Percentiles rank a stretch among this genome's conserved stretches.
These are phyloP conservation scores for Acrocephalus scirpaceus DNA, from an alignment of 2,797 vertebrate species.

Conservation along the genomic window DNA sequence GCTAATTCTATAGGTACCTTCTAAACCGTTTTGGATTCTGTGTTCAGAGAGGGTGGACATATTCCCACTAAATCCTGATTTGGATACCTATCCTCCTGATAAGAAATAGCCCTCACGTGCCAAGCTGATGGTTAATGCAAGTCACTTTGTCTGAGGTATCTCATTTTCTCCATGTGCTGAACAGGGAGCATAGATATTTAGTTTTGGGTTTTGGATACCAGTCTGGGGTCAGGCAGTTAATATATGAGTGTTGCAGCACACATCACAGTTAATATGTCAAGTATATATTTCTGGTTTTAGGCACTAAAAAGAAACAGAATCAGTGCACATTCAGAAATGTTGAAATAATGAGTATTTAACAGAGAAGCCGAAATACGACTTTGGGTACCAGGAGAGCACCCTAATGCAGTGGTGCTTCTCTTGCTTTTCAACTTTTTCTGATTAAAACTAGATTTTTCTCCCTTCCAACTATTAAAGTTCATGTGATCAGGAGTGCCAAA, in stretches of 20 bases:
- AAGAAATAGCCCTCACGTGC: background rate
- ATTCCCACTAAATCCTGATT: background rate
- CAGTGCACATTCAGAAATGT: background rate
- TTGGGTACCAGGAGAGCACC: background rate
- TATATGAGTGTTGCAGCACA: background rate
- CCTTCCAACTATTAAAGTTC: background rate
- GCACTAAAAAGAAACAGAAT: background rate
- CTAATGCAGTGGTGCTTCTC: background rate
- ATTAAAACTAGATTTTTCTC: slow-evolving; percentile 5
- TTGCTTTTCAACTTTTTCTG: background rate
- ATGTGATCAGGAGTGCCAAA: background rate
- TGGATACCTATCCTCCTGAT: background rate
- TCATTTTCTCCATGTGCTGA: background rate
- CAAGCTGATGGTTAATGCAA: background rate
- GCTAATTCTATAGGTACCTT: background rate
- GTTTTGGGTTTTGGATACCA: background rate
- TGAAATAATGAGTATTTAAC: background rate
- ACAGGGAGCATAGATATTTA: background rate
- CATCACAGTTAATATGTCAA: background rate
- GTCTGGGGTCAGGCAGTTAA: background rate
- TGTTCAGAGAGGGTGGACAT: background rate
- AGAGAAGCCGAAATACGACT: background rate
- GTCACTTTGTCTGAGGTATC: background rate
- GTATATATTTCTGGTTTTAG: background rate
- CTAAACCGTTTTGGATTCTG: background rate